A percentile compares a stretch with the other conserved stretches of the same genome.
Conservation (phyloP, 2,888 invertebrate genomes). For the Endomychus coccineus region DNA sequence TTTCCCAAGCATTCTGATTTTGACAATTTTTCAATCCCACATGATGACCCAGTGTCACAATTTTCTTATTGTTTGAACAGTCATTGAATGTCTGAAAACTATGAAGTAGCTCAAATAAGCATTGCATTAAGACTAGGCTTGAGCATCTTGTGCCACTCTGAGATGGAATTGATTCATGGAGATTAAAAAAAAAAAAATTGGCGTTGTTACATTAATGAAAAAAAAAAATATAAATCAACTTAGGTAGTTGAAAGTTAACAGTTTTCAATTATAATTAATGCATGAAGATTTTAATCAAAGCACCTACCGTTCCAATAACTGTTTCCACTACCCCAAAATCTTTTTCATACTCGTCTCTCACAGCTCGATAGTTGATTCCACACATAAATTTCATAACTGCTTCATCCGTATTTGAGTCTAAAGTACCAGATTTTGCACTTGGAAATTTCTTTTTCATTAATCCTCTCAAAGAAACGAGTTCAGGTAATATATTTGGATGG, state of each 20-base stretch:
- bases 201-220: neutral
- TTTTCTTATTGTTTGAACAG: no score
- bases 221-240: neutral
- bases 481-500: conserved; percentile 72
- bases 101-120: no score
- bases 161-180: no score
- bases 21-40: no score
- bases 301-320: conserved; percentile 61
- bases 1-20: no score
- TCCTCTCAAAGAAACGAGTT: conserved; percentile 67
- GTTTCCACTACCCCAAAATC: conserved; percentile 63
- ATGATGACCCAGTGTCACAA: no score
- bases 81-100: no score
- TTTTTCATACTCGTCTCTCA: conserved; percentile 60
- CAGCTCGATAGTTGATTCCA: conserved; percentile 63
- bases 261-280: neutral
- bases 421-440: conserved; percentile 56
- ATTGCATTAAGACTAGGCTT: no score
- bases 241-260: neutral
- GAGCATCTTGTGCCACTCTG: no score
- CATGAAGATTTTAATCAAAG: neutral
- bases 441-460: conserved; percentile 74
- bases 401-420: conserved; percentile 55
- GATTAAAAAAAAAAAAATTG: conserved; percentile 5
- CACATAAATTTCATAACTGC: conserved; percentile 58